phyloP scores from a whole-genome alignment of 1,140 invertebrate species.

The Ridgeia piscesae region DNA sequence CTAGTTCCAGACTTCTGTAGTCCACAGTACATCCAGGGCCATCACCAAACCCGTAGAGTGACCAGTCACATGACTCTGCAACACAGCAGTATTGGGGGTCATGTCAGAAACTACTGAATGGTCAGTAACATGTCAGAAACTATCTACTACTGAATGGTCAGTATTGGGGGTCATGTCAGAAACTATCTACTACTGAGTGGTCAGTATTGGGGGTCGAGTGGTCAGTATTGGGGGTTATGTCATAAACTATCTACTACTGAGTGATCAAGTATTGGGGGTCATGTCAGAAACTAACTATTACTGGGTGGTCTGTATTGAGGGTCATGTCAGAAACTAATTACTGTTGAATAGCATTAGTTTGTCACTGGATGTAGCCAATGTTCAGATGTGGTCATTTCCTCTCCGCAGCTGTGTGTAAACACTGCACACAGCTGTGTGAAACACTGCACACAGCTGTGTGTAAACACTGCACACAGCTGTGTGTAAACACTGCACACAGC shows the following conservation, averaged over 20 bases:
- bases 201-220: neutral
- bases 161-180: neutral
- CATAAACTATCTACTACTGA: neutral
- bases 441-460: neutral
- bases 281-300: neutral
- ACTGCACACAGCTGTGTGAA: neutral
- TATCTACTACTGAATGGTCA: neutral
- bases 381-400: neutral
- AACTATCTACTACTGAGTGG: neutral
- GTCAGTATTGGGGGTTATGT: neutral
- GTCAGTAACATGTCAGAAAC: neutral
- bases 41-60: neutral
- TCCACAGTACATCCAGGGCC: neutral
- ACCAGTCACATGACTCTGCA: neutral
- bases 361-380: too few species aligned
- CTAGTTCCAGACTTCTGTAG: neutral
- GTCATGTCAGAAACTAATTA: too few species aligned
- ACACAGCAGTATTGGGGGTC: neutral
- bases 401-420: neutral
- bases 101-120: neutral
- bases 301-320: neutral
- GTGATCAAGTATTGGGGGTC: neutral
- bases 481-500: too few species aligned
- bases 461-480: neutral
- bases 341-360: too few species aligned